Percentiles rank a stretch among this genome's conserved stretches.
Conservation (phyloP, 2,888 invertebrate species). For the Vanessa cardui region DNA sequence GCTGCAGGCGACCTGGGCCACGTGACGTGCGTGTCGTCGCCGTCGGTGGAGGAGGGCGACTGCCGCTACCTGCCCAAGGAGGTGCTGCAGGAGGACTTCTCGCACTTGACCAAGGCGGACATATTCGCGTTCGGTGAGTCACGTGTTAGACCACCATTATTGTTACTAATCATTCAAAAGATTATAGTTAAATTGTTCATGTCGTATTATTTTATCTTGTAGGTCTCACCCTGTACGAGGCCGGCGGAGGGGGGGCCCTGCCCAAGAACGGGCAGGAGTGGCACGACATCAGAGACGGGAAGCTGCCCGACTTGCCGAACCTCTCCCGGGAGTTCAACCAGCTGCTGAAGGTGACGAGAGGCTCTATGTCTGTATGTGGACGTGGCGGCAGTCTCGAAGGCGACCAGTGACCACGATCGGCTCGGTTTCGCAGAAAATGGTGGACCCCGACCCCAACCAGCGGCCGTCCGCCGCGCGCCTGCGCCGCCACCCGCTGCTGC, state of each 20-base stretch:
- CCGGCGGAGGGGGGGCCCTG: conserved; percentile 90
- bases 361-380: not conserved
- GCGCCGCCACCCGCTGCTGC: conserved; percentile 87
- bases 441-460: conserved; percentile 87
- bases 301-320: conserved; percentile 86
- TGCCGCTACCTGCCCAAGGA: conserved; percentile 95
- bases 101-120: conserved; percentile 92
- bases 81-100: conserved; percentile 91
- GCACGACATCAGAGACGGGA: conserved; percentile 91
- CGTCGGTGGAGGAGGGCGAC: conserved; percentile 95
- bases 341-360: conserved; percentile 83
- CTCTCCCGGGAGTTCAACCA: conserved; percentile 88
- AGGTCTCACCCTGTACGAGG: conserved; percentile 89
- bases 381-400: no score
- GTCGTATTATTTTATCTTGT: conserved; percentile 2
- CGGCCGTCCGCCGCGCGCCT: conserved; percentile 90
- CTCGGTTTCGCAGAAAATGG: conserved; percentile 88
- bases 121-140: conserved; percentile 91
- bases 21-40: conserved; percentile 91
- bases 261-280: conserved; percentile 95
- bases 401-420: no score
- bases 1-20: conserved; percentile 92
- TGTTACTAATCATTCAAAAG: no score
- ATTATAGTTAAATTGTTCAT: not conserved
- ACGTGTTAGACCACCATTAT: no score